phyloP scores from a whole-genome alignment of 2,888 invertebrate genomes.

The Heliconius ismenius region DNA sequence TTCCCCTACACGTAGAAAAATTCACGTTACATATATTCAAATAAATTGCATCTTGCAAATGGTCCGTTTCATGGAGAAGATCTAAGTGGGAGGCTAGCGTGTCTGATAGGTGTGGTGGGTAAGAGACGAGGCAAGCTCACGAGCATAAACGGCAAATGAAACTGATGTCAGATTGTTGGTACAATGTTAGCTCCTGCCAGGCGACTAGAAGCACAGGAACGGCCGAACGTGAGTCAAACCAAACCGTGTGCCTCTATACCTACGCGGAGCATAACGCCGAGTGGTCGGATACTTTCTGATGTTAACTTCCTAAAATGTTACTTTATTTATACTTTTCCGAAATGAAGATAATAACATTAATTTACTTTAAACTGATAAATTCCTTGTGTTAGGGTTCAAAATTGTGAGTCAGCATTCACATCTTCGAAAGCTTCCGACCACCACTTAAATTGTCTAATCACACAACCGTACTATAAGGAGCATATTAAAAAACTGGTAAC shows the following conservation, averaged over 20 bases:
- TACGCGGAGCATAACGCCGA: constrained; percentile 32
- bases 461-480: constrained; percentile 43
- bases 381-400: too few relatives aligned
- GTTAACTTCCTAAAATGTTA: neutral
- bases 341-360: too few relatives aligned
- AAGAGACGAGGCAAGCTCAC: constrained; percentile 53
- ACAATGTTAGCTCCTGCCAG: constrained; percentile 61
- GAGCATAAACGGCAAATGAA: constrained; percentile 69
- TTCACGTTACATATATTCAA: constrained; percentile 79
- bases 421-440: constrained; percentile 25
- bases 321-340: neutral
- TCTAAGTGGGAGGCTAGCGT: constrained; percentile 43
- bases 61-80: constrained; percentile 52
- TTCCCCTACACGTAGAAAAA: constrained; percentile 87
- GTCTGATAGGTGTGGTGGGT: constrained; percentile 20
- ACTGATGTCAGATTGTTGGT: constrained; percentile 46
- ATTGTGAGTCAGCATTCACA: neutral
- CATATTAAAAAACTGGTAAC: constrained; percentile 25
- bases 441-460: constrained; percentile 45
- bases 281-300: constrained; percentile 17
- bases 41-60: constrained; percentile 51
- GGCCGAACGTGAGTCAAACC: constrained; percentile 63
- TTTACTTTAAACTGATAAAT: too few relatives aligned
- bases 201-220: constrained; percentile 81
- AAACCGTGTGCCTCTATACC: constrained; percentile 58